Conservation (phyloP, 2,797 vertebrate genomes). For the Rhynchotus rufescens region DNA sequence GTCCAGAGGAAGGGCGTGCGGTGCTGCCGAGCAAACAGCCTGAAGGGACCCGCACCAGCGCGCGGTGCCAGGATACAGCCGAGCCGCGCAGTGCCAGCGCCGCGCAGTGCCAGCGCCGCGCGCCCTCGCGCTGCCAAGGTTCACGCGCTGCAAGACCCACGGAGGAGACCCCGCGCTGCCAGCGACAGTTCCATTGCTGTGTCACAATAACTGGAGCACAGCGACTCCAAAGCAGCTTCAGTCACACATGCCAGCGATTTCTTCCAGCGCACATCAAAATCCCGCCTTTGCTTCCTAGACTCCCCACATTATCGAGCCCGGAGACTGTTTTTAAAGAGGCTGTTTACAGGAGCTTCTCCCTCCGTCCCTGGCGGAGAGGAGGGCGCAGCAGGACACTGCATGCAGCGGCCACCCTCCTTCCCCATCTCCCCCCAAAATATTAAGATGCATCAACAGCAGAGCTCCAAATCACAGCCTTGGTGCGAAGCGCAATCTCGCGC, state of each 20-base stretch:
- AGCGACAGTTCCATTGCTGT: rapidly evolving
- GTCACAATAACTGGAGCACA: not conserved
- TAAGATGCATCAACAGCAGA: not conserved
- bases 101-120: not conserved
- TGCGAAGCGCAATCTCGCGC: not conserved
- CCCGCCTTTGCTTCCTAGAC: rapidly evolving
- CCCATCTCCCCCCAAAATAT: too few relatives aligned
- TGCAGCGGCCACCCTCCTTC: not conserved
- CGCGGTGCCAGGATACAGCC: rapidly evolving
- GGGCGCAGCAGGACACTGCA: not conserved
- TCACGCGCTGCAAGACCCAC: rapidly evolving
- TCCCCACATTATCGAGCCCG: not conserved
- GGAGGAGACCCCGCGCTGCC: too few relatives aligned
- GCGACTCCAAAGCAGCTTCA: not conserved
- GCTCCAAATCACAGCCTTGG: slow-evolving; percentile 48
- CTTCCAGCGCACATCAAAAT: not conserved
- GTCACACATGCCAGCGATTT: rapidly evolving
- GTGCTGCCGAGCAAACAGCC: not conserved
- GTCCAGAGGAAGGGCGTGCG: slow-evolving; percentile 16
- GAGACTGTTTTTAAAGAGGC: not conserved
- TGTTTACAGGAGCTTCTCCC: not conserved
- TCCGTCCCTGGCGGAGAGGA: rapidly evolving
- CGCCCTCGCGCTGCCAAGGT: rapidly evolving
- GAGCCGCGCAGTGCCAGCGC: not conserved
- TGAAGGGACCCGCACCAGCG: not conserved